phyloP scores from a whole-genome alignment of 2,113 vertebrate species.

The Butorides virescens region DNA sequence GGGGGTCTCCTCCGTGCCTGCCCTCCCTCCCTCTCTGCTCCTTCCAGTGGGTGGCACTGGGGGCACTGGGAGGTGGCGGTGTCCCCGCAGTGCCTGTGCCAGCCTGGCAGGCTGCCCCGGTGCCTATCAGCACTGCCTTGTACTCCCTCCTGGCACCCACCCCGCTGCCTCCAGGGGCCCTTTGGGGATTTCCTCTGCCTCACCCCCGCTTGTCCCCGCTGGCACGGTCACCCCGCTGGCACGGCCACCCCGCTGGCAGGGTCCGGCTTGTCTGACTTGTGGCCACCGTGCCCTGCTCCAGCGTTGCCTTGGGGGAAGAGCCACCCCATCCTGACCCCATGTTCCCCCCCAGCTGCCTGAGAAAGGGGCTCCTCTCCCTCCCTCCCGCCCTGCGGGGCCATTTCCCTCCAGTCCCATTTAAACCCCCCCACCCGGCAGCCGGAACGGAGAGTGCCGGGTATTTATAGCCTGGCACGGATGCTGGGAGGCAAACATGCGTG shows the following conservation, averaged over 20 bases:
- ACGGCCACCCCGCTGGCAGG: neutral
- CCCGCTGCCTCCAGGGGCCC: neutral
- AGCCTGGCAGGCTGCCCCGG: neutral
- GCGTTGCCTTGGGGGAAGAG: fast-evolving
- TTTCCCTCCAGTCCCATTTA: neutral
- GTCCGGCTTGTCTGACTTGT: neutral
- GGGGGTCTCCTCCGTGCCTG: neutral
- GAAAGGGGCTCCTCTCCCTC: neutral
- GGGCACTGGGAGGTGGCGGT: neutral
- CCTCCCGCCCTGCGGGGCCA: neutral
- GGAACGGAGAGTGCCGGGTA: neutral
- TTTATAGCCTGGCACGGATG: constrained; percentile 7
- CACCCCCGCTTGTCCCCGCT: neutral
- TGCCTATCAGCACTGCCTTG: neutral
- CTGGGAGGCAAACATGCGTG: neutral
- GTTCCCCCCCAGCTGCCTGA: neutral
- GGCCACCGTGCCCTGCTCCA: neutral
- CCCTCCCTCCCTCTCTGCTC: neutral
- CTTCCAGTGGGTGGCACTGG: neutral
- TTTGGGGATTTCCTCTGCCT: neutral
- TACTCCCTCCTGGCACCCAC: neutral
- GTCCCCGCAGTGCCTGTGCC: neutral
- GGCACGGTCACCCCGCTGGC: neutral
- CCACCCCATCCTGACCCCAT: fast-evolving
- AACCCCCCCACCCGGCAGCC: neutral